Evolutionary conservation across 1,140 invertebrate genomes (phyloP), one percentile per base, ranked within the genome.

Genomic region (Bilobella aurantiaca): DNA sequence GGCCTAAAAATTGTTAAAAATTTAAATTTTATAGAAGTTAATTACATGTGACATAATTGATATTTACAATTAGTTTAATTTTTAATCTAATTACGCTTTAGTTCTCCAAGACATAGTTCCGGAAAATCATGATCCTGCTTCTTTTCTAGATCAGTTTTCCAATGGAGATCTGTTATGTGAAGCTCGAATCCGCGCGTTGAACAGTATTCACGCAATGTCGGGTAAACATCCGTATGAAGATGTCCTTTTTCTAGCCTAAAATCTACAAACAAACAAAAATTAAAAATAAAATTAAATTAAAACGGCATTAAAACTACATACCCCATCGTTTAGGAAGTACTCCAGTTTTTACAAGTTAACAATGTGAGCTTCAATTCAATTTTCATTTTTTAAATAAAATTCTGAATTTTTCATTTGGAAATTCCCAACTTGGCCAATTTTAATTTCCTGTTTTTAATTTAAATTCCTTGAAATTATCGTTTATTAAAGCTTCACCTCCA

Each of bases 41-140:
- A 32, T 12, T 31, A 16, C 14, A 2, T n/a, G n/a, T n/a, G n/a
- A 42, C 34, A 42, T 12, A 42, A 30, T 59, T 64, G 56, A 25
- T 59, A 31, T 59, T 12, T 31, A 16, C 14, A 2, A 23, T 23
- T 23, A 25, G 21, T 62, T 31, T 21, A 32, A 47, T 42, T 8
- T 16, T 42, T 18, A 42, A 34, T 3, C 47, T 3, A 76, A 80
- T 79, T 77, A 85, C 85, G 82, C 37, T 83, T 81, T 3, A 89
- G 80, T 76, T 89, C 86, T 65, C 84, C 82, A 49, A 89, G 80
- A 71, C 86, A 88, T 47, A 89, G 81, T 73, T 87, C 85, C 0
- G 85, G 86, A 76, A 88, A 87, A 68, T 84, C 81, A 74, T 86
- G 85, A 75, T 86, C 84, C 37, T 84, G 77, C 69, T 85, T 82